A percentile compares a stretch with the other conserved stretches of the same genome.
These are phyloP conservation scores for Oryzaephilus surinamensis DNA, from an alignment of 1,140 invertebrate genomes.

Conservation along the genomic window DNA sequence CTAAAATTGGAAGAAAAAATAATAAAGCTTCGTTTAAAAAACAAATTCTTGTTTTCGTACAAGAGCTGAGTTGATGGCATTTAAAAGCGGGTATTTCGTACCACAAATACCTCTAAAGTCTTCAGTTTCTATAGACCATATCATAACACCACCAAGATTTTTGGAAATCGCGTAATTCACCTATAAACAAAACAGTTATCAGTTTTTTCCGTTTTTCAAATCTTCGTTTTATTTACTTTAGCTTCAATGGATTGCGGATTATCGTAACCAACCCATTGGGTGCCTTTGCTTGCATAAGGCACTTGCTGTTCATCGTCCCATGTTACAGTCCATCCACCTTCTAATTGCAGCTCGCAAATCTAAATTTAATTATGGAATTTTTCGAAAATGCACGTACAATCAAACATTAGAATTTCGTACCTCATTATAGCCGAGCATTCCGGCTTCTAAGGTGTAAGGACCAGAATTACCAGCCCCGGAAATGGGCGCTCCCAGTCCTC, in stretches of 20 bases:
- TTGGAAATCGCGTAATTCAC: slow-evolving; percentile 40
- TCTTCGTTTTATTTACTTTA: slow-evolving; percentile 1
- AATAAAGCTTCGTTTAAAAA: neutral
- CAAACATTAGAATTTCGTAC: neutral
- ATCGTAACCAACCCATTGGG: slow-evolving; percentile 7
- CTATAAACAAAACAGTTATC: neutral
- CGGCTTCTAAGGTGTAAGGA: slow-evolving; percentile 56
- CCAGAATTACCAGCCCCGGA: slow-evolving; percentile 46
- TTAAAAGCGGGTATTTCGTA: slow-evolving; percentile 46
- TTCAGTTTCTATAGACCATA: slow-evolving; percentile 33
- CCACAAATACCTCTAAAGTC: slow-evolving; percentile 44
- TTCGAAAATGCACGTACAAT: neutral
- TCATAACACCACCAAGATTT: slow-evolving; percentile 53
- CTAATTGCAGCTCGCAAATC: slow-evolving; percentile 20
- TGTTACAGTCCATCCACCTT: slow-evolving; percentile 38
- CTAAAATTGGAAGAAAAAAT: neutral
- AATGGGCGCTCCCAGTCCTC: slow-evolving; percentile 42
- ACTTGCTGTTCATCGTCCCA: slow-evolving; percentile 11
- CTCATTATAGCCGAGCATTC: slow-evolving; percentile 61
- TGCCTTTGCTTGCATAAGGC: slow-evolving; percentile 3
- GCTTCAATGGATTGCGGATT: neutral
- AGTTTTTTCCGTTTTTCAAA: too few relatives aligned
- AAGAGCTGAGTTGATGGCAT: slow-evolving; percentile 38
- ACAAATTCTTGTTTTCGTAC: neutral
- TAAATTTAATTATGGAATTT: too few relatives aligned